Evolutionary conservation across 2,888 invertebrate species (phyloP), one percentile per base, ranked within the genome.

Genomic region (Bellardia bayeri): DNA sequence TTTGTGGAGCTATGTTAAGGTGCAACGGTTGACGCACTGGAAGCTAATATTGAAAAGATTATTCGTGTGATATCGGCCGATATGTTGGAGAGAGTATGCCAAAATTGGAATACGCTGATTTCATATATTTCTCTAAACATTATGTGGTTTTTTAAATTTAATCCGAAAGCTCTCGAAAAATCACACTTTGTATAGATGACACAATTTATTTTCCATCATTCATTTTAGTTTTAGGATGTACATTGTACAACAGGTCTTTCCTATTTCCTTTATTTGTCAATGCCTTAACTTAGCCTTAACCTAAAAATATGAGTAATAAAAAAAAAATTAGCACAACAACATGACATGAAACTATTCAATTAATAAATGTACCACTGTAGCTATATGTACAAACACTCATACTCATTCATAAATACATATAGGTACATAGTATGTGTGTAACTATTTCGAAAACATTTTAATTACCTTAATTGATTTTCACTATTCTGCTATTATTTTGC

Each of bases 391-490:
- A 66, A 9, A 45, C 45, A 45, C 8, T 49, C 54, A 68, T 56
- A 13, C 30, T 37, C 37, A 37, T 37, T 37, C 37, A 37, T 37
- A 37, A 37, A 37, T 33, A 54, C 16, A 64, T 40, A 61, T 14
- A 8, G 23, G 23, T 23, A 23, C 23, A 23, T 23, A 23, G 23
- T 23, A 23, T 23, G 23, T 23, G 23, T 23, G 23, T 23, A 14
- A 45, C 11, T 72, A 42, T 64, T 79, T 63, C 16, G 45, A 72
- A 78, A 74, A 54, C 63, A 78, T 84, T 88, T 88, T 82, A 84
- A 86, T 86, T 82, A 82, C n/a, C 69, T 74, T 88, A 86, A 88
- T 88, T 88, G 88, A 84, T 86, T 84, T 88, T 69, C 58, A 71
- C 30, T 37, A 51, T 54, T 63, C 33, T 68, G 64, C 0, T 37